Evolutionary conservation across 2,797 vertebrate species (phyloP).

Genomic region (Catharus ustulatus): DNA sequence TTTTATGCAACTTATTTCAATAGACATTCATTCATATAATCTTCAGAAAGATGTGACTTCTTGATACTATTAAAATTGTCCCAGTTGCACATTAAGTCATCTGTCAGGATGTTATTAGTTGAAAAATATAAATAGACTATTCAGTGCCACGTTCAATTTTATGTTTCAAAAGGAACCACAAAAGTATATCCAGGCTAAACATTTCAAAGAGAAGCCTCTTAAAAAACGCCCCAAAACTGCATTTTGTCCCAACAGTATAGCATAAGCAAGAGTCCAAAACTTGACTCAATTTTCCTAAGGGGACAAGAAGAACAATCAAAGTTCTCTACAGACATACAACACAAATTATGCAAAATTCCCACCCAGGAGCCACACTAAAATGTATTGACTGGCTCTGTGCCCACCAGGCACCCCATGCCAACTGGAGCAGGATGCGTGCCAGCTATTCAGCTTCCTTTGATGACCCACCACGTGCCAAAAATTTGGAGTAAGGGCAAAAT

Average conservation of each 20-base stretch:
- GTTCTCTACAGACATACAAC: neutral
- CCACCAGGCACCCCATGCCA: neutral
- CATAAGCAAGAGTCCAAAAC: neutral
- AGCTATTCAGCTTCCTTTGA: neutral
- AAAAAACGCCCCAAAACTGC: neutral
- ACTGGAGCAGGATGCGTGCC: neutral
- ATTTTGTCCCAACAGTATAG: neutral
- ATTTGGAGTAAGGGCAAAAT: neutral
- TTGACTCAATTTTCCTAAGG: neutral
- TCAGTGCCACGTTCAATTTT: neutral
- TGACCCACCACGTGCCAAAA: neutral
- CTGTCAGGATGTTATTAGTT: neutral
- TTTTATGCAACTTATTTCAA: neutral
- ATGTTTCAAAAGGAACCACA: neutral
- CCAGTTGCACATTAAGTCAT: neutral
- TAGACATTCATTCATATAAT: neutral
- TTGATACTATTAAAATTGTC: neutral
- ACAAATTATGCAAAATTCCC: neutral
- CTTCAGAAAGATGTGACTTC: neutral
- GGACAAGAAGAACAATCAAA: neutral
- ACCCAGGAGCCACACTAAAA: neutral
- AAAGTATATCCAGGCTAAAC: neutral
- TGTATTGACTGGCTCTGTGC: neutral
- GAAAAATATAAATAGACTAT: neutral
- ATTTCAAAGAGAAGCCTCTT: neutral